Evolutionary conservation across 64 coral and sea anemone species (phyloP).

Genomic region (Montipora foliosa): DNA sequence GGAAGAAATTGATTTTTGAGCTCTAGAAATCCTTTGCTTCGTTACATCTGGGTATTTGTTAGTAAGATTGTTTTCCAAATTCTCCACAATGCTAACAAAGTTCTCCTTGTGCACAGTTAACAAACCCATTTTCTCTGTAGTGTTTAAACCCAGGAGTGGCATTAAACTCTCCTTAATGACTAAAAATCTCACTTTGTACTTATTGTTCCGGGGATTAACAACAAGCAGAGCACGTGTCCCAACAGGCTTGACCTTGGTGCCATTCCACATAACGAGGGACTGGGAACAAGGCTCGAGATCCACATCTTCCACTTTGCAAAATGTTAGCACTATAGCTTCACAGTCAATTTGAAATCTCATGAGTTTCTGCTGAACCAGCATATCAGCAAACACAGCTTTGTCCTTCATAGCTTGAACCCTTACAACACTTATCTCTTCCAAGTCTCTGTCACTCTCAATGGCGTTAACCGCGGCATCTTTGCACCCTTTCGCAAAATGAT

Average conservation of each 20-base stretch:
- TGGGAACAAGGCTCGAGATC: background rate
- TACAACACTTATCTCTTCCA: background rate
- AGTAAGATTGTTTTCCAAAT: no score
- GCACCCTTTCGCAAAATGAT: background rate
- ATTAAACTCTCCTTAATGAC: no score
- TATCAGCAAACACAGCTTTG: conserved; percentile 19
- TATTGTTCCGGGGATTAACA: no score
- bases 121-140: no score
- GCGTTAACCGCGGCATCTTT: background rate
- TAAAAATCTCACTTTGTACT: no score
- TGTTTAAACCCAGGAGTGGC: no score
- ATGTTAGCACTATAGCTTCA: conserved; percentile 25
- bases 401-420: background rate
- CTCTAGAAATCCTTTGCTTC: no score
- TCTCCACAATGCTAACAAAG: no score
- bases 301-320: background rate
- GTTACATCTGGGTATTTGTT: no score
- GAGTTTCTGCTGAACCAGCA: background rate
- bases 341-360: conserved; percentile 49
- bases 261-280: conserved; percentile 39
- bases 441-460: background rate
- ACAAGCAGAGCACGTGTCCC: no score
- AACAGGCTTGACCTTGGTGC: background rate
- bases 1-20: no score
- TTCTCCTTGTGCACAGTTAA: no score